Conservation (phyloP, 2,888 invertebrate species). For the Cryptus armator region DNA sequence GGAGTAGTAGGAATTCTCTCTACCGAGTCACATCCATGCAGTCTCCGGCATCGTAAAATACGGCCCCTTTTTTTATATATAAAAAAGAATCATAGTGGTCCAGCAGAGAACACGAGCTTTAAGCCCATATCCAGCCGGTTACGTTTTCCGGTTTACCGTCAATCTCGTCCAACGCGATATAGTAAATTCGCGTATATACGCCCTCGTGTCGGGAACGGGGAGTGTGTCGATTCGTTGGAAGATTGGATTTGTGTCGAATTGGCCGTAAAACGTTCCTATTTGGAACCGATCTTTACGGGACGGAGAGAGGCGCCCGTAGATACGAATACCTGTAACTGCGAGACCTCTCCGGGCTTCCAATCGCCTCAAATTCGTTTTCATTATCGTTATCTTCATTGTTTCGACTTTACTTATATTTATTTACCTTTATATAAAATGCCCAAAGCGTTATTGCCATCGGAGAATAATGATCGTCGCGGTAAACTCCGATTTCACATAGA, state of each 20-base stretch:
- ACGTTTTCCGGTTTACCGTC: constrained; percentile 8
- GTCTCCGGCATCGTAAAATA: constrained; percentile 39
- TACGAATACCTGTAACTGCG: constrained; percentile 1
- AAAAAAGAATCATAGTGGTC: constrained; percentile 25
- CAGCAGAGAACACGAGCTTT: constrained; percentile 20
- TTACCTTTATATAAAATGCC: neutral
- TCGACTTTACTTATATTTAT: neutral
- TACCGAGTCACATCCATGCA: constrained; percentile 33
- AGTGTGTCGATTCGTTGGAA: constrained; percentile 28
- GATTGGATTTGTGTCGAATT: constrained; percentile 53
- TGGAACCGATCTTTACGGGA: constrained; percentile 23
- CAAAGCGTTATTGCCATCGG: neutral
- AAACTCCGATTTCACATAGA: neutral
- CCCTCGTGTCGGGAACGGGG: neutral
- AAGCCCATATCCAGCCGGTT: constrained; percentile 10
- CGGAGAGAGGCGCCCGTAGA: neutral
- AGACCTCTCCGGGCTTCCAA: neutral
- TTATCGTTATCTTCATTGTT: constrained; percentile 14
- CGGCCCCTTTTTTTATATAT: neutral
- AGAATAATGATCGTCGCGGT: neutral
- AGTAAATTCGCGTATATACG: constrained; percentile 23
- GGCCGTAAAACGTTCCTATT: constrained; percentile 44
- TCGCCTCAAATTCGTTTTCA: constrained; percentile 14
- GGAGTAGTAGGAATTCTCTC: neutral
- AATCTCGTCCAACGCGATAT: constrained; percentile 16